These are phyloP conservation scores for Vireo altiloquus DNA, from an alignment of 2,113 vertebrate genomes.

Conservation along the genomic window DNA sequence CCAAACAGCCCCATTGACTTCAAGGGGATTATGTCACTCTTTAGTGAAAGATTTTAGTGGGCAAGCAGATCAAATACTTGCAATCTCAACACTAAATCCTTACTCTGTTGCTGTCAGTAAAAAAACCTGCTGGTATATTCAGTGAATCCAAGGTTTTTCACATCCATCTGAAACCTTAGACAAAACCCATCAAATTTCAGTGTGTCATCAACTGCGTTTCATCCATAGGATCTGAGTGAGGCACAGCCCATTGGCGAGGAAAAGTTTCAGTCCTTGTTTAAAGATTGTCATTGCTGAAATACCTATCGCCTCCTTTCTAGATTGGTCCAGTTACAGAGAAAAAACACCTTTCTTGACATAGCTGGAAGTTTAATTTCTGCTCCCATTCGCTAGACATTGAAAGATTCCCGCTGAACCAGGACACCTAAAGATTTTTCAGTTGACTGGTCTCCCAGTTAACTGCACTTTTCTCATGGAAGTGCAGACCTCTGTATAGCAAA, in stretches of 20 bases:
- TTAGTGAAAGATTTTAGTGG: neutral
- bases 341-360: neutral
- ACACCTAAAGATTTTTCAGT: neutral
- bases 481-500: neutral
- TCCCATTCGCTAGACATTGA: neutral
- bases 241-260: neutral
- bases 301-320: neutral
- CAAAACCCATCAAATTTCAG: neutral
- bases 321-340: neutral
- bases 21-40: neutral
- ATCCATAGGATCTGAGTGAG: neutral
- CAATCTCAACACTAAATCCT: neutral
- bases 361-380: neutral
- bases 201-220: neutral
- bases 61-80: neutral
- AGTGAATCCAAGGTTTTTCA: neutral
- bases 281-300: neutral
- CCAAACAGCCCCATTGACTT: neutral
- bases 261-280: neutral
- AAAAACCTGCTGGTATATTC: neutral
- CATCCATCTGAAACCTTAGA: neutral
- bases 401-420: neutral
- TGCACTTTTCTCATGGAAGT: neutral
- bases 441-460: neutral
- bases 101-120: neutral